Base-by-base conservation (phyloP, 2,888 invertebrate species). In the Candidula unifasciata region DNA sequence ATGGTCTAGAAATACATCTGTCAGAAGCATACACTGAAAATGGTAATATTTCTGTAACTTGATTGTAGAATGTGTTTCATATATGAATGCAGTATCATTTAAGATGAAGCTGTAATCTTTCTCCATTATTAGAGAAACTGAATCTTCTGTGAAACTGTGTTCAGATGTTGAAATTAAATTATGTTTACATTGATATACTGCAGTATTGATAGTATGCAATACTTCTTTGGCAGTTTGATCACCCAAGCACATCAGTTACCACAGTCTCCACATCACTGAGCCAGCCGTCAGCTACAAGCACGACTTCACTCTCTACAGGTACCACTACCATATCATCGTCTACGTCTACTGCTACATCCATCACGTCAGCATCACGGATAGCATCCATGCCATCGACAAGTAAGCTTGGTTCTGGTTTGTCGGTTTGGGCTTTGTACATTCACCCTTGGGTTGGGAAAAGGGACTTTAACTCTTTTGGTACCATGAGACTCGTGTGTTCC, bases 201-300 rank as follows among this genome's bases (percentile, higher is more conserved):
- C 5, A 60, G 5, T 0, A 60, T 24, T 60, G 27, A 30, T 30
- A 68, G 68, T 30, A 10, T n/a, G 16, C 27, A 16, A 27, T n/a
- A 13, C 18, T 52, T 82, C 66, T 35, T 54, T 87, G 88, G 27
- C 89, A 91, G 91, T 90, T 87, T 88, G 91, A 91, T 60, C 89
- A 87, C 80, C 88, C 89, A 18, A 85, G 81, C 18, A 86, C 89
- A 16, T 87, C 91, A n/a, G 87, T 90, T 52, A 88, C 90, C 33
- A 87, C 91, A 18, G 88, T 89, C 80, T 90, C 83, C 30, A 78
- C 85, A 37, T 64, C 83, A 35, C 64, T 85, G 78, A 85, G 88
- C 71, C 86, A 89, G 60, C 89, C 90, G 30, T 89, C 90, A 33
- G 88, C 91, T 21, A 89, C 91, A 68, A 88, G 85, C 64, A 87